These are phyloP conservation scores for Campoplex capitator DNA, from an alignment of 2,888 invertebrate genomes.

Conservation along the genomic window DNA sequence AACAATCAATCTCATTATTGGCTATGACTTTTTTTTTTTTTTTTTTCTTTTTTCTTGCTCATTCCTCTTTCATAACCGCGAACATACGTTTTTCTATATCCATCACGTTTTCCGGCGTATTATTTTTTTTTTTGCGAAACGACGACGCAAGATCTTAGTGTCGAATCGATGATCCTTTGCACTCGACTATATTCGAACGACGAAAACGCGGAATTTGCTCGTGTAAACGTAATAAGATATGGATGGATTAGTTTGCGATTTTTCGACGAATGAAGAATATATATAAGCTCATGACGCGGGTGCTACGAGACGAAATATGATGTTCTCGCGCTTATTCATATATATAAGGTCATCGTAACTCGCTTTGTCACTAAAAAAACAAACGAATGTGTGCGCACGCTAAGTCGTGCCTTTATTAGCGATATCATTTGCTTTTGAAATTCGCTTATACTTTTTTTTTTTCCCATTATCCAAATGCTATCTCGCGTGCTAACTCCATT, in stretches of 20 bases:
- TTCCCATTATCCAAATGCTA: constrained; percentile 12
- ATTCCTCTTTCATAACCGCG: background rate
- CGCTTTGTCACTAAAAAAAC: constrained; percentile 37
- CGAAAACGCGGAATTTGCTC: constrained; percentile 32
- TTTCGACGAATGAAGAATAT: constrained; percentile 12
- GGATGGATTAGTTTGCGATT: constrained; percentile 5
- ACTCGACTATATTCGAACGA: constrained; percentile 17
- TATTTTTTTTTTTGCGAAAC: constrained; percentile 8
- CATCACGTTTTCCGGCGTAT: background rate
- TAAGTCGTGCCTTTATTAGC: constrained; percentile 21
- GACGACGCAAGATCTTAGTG: background rate
- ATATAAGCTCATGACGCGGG: background rate
- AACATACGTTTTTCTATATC: background rate
- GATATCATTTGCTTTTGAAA: constrained; percentile 48
- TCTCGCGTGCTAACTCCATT: constrained; percentile 18
- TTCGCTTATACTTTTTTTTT: constrained; percentile 36
- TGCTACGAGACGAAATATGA: constrained; percentile 3
- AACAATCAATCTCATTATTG: constrained; percentile 31
- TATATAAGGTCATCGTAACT: constrained; percentile 15
- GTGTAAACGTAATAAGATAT: constrained; percentile 52
- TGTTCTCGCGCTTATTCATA: background rate
- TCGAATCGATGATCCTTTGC: background rate
- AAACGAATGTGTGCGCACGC: background rate
- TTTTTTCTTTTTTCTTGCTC: background rate
- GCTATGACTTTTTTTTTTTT: background rate